Evolutionary conservation across 2,113 vertebrate species (phyloP).

Genomic region (Puma concolor): DNA sequence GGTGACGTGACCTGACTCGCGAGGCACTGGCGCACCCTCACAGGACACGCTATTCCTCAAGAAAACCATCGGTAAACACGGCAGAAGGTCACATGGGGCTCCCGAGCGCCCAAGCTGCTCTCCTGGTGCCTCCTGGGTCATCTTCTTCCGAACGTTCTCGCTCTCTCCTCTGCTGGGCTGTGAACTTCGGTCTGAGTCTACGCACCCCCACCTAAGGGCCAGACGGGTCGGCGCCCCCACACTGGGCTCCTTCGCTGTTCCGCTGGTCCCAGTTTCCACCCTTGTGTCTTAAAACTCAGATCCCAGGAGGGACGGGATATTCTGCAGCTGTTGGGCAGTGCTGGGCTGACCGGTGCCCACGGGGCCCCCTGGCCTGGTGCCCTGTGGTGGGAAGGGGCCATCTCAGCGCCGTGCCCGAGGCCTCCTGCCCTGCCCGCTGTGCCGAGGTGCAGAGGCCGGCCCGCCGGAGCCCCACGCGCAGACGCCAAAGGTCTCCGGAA

Average conservation of each 20-base stretch:
- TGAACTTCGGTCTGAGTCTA: background rate
- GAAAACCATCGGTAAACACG: fast-evolving
- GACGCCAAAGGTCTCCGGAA: background rate
- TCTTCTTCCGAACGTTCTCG: background rate
- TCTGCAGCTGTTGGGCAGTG: background rate
- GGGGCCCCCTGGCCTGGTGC: background rate
- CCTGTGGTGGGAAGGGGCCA: background rate
- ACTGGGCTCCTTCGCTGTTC: background rate
- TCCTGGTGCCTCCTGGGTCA: fast-evolving
- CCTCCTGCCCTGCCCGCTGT: background rate
- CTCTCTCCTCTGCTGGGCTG: background rate
- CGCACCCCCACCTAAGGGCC: fast-evolving
- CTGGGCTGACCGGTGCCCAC: fast-evolving
- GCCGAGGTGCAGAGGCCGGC: background rate
- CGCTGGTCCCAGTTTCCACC: background rate
- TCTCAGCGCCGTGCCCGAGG: fast-evolving
- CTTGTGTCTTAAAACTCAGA: background rate
- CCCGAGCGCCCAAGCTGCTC: background rate
- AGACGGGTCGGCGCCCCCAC: background rate
- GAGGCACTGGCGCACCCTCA: background rate
- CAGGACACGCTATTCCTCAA: background rate
- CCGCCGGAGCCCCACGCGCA: fast-evolving
- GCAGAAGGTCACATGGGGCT: background rate
- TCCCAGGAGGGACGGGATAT: background rate
- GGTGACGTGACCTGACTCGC: slow-evolving; percentile 53